Percentiles rank a stretch among this genome's conserved stretches.
Evolutionary conservation across 2,113 vertebrate species (phyloP).

Genomic region (Baryphthengus martii): DNA sequence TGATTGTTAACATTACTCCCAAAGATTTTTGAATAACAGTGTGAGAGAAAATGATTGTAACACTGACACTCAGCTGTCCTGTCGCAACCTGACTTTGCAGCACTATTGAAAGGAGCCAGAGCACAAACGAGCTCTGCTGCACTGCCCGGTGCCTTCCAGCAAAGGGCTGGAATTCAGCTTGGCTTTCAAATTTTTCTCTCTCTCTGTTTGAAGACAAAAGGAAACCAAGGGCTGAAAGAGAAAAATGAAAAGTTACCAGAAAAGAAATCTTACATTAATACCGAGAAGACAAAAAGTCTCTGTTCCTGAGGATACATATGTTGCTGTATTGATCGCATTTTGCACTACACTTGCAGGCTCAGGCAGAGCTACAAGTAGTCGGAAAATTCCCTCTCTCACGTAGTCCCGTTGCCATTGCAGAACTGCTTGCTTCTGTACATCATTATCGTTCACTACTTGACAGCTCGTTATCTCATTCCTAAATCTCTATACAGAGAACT

Average conservation of each 20-base stretch:
- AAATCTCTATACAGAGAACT: not conserved
- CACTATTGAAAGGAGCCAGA: not conserved
- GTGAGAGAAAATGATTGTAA: not conserved
- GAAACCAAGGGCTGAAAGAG: not conserved
- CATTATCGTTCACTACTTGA: not conserved
- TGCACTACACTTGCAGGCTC: not conserved
- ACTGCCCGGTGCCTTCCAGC: not conserved
- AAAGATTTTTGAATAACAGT: not conserved
- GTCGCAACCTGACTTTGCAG: not conserved
- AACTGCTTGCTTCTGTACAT: not conserved
- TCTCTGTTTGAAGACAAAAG: constrained; percentile 5
- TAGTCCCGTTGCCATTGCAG: not conserved
- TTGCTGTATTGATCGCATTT: not conserved
- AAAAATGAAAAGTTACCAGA: not conserved
- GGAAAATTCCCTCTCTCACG: not conserved
- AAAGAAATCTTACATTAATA: not conserved
- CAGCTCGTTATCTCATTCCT: not conserved
- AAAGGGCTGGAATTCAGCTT: not conserved
- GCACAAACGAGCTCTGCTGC: not conserved
- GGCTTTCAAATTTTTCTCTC: not conserved
- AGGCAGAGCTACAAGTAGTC: not conserved
- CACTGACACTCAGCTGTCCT: not conserved
- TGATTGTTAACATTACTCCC: not conserved
- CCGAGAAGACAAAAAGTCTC: not conserved
- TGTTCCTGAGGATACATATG: not conserved